Base-by-base conservation (phyloP, 2,888 invertebrate species). In the Agrochola circellaris region DNA sequence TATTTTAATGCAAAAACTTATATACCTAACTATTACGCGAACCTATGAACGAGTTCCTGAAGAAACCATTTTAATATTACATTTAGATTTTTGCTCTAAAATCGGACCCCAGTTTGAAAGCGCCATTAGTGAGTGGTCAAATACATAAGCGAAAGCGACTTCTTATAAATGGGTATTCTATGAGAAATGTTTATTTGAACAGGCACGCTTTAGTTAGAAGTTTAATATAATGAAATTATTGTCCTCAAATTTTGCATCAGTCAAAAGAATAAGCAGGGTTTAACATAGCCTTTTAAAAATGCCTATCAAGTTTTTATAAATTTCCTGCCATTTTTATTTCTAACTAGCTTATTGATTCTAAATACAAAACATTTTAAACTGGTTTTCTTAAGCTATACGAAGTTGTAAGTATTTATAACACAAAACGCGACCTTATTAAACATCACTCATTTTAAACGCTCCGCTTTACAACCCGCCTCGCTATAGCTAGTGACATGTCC, bases 11-110 rank as follows among this genome's bases (percentile, higher is more conserved):
- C 77, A 70, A 72, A 89, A 90, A 85, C 79, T 90, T 84, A 78
- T 61, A 80, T 82, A n/a, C n/a, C n/a, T n/a, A 73, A 84, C 78
- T 79, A 77, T 76, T 76, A 79, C 80, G 65, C 79, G 70, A 80
- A 83, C 84, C 88, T 81, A 90, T 89, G 91, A 91, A 89, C 85
- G 88, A 90, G 88, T 91, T 91, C 85, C 89, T 87, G 88, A 90
- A 92, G 89, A 91, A 91, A 91, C 91, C 92, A 90, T 93, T 93
- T 93, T 92, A 93, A 93, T 93, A 92, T 91, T 92, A 91, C 93
- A 91, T 92, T 93, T 92, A 89, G 88, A 87, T 91, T 92, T 91
- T 90, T 90, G 85, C 87, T 89, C 86, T 88, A 88, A 91, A 93
- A 93, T 91, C 90, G 89, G 90, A 88, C 82, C 83, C 85, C 84